A percentile compares a stretch with the other conserved stretches of the same genome.
Evolutionary conservation across 2,888 invertebrate genomes (phyloP).

Genomic region (Frankliniella intonsa): DNA sequence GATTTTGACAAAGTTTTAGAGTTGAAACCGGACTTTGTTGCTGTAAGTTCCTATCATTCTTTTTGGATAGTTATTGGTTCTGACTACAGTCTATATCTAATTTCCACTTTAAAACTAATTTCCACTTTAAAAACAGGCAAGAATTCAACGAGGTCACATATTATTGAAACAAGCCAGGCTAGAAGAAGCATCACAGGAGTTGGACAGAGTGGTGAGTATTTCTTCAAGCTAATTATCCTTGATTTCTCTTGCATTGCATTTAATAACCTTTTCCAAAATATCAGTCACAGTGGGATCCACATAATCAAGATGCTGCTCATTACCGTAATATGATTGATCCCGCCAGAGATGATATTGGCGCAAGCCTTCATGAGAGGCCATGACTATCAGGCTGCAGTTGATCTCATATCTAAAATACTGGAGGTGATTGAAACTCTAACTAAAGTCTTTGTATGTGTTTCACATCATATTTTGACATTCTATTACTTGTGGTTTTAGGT

Average conservation of each 20-base stretch:
- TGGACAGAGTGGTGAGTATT: constrained; percentile 73
- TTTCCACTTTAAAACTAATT: not conserved
- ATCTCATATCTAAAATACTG: constrained; percentile 60
- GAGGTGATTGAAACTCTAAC: constrained; percentile 51
- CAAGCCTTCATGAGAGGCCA: constrained; percentile 57
- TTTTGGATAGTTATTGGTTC: not conserved
- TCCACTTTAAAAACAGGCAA: constrained; percentile 49
- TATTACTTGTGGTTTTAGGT: constrained; percentile 43
- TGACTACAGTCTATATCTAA: constrained; percentile 18
- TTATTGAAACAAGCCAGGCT: constrained; percentile 86
- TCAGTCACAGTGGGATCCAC: constrained; percentile 64
- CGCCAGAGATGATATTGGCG: constrained; percentile 58
- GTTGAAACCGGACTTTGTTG: constrained; percentile 89
- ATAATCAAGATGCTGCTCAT: constrained; percentile 72
- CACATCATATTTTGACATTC: not conserved
- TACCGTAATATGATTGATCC: constrained; percentile 49
- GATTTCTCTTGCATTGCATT: constrained; percentile 14
- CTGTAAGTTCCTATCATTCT: constrained; percentile 57
- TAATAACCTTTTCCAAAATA: constrained; percentile 35
- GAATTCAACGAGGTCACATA: constrained; percentile 78
- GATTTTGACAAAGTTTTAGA: constrained; percentile 91
- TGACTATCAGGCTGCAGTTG: constrained; percentile 57
- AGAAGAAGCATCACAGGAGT: constrained; percentile 75
- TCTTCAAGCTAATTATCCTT: constrained; percentile 28
- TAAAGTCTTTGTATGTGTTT: not conserved